Evolutionary conservation across 2,113 vertebrate species (phyloP).

Genomic region (Malaclemys terrapin): DNA sequence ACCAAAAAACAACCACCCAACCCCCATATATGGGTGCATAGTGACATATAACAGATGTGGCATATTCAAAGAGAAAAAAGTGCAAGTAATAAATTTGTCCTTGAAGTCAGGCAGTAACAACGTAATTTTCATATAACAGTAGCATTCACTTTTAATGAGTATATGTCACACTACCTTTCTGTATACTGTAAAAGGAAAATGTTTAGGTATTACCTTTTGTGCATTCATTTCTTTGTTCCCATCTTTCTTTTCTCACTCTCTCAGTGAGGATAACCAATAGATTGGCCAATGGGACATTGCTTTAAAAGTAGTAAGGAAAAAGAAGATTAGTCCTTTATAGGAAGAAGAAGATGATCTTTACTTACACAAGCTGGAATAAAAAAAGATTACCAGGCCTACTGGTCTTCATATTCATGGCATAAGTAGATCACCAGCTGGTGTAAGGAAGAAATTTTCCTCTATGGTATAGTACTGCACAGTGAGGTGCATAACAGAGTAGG

Average conservation of each 20-base stretch:
- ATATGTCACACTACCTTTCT: constrained; percentile 21
- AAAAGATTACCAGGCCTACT: neutral
- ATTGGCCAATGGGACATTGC: neutral
- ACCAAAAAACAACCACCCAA: neutral
- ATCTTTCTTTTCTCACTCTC: neutral
- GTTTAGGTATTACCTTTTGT: neutral
- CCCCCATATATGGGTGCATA: neutral
- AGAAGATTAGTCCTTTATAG: neutral
- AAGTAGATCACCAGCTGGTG: neutral
- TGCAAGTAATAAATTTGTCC: neutral
- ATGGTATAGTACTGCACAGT: neutral
- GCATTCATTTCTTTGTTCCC: neutral
- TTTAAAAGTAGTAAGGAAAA: constrained; percentile 54
- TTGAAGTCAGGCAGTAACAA: constrained; percentile 1
- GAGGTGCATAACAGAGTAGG: neutral
- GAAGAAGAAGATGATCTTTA: constrained; percentile 13
- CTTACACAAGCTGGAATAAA: neutral
- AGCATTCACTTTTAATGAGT: constrained; percentile 41
- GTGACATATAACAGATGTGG: neutral
- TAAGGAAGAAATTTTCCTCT: neutral
- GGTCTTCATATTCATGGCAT: neutral
- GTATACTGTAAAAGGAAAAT: neutral
- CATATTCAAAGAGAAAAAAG: constrained; percentile 2
- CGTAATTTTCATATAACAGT: constrained; percentile 19
- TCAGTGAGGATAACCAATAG: neutral